Evolutionary conservation across 2,888 invertebrate species (phyloP).

Genomic region (Phytoseiulus persimilis): DNA sequence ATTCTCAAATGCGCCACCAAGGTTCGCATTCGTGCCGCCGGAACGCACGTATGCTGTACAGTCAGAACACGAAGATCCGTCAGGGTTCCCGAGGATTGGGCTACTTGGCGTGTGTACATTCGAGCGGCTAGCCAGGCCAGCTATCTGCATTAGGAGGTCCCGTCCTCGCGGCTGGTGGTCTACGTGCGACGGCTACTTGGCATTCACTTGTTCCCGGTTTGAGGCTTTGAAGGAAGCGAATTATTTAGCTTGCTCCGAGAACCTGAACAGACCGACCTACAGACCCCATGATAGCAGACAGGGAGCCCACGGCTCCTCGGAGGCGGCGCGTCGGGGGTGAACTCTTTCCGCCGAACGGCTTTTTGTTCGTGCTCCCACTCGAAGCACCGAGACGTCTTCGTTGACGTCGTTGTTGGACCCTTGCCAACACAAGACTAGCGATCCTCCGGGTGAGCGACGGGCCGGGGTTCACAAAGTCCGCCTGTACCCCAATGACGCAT

Average conservation of each 20-base stretch:
- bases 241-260: not conserved
- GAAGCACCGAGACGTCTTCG: not conserved
- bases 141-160: too few relatives aligned
- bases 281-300: not conserved
- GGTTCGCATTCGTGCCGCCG: too few relatives aligned
- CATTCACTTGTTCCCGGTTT: too few relatives aligned
- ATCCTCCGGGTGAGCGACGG: not conserved
- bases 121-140: too few relatives aligned
- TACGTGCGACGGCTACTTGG: too few relatives aligned
- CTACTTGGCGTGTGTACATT: too few relatives aligned
- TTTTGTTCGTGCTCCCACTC: not conserved
- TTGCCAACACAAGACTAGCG: not conserved
- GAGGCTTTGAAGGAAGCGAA: not conserved
- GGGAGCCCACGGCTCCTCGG: not conserved
- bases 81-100: too few relatives aligned
- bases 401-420: not conserved
- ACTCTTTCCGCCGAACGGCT: not conserved
- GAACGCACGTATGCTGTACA: too few relatives aligned
- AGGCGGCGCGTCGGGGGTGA: not conserved
- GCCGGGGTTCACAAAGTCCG: not conserved
- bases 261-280: not conserved
- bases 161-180: too few relatives aligned
- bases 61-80: too few relatives aligned
- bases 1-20: too few relatives aligned
- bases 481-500: not conserved